Evolutionary conservation across 2,113 vertebrate species (phyloP).

Genomic region (Ictalurus furcatus): DNA sequence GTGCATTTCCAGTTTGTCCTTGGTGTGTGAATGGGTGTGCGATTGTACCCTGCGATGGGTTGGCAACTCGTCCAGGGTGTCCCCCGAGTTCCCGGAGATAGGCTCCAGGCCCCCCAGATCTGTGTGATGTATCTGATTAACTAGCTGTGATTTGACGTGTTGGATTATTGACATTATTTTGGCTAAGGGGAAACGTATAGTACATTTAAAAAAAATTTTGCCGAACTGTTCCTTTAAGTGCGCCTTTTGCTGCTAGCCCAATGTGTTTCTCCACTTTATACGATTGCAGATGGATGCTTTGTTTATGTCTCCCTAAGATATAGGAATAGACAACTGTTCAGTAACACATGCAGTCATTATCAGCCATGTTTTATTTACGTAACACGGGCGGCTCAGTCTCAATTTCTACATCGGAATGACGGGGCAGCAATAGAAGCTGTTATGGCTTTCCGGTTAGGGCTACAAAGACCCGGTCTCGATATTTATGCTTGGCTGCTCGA

Average conservation of each 20-base stretch:
- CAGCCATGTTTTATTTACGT: conserved; percentile 39
- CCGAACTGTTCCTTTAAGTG: not conserved
- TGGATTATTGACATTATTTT: not conserved
- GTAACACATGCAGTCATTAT: conserved; percentile 5
- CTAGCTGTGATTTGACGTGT: not conserved
- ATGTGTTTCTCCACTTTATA: not conserved
- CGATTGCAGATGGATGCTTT: not conserved
- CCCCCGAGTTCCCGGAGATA: too few species aligned
- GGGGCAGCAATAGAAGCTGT: not conserved
- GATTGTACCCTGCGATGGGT: too few species aligned
- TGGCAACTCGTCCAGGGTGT: too few species aligned
- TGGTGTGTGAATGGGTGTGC: too few species aligned
- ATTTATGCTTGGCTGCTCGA: not conserved
- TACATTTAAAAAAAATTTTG: not conserved
- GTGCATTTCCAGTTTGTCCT: too few species aligned
- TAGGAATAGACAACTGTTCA: not conserved
- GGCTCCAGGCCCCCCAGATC: too few species aligned
- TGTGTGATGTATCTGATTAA: not conserved
- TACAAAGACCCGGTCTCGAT: not conserved
- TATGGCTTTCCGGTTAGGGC: not conserved
- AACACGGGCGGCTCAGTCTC: not conserved
- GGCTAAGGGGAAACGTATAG: not conserved
- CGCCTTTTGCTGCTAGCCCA: not conserved
- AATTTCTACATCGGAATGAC: not conserved
- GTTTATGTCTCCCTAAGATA: conserved; percentile 12